Conservation (phyloP, 2,797 vertebrate genomes). For the Chiroxiphia lanceolata region DNA sequence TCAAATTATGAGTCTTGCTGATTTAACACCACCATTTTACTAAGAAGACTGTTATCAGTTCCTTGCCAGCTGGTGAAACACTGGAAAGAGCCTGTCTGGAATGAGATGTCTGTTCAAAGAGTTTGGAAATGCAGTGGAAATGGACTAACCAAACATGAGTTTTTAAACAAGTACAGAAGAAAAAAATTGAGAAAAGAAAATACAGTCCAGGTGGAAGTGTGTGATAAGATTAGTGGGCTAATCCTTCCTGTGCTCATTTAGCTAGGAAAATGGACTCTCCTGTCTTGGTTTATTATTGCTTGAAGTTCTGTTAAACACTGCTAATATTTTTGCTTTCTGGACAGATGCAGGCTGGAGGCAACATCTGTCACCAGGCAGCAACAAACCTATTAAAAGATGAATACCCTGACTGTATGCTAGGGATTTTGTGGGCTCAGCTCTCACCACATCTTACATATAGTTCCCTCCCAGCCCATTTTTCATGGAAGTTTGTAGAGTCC, state of each 20-base stretch:
- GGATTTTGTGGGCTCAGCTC: background rate
- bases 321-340: conserved; percentile 12
- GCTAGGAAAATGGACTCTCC: background rate
- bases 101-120: background rate
- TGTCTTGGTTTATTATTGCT: background rate
- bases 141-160: background rate
- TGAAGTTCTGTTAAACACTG: background rate
- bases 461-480: background rate
- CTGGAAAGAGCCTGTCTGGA: background rate
- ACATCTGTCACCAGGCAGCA: conserved; percentile 1
- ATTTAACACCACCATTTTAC: background rate
- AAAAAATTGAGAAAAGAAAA: background rate
- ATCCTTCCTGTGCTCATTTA: background rate
- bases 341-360: background rate
- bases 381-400: background rate
- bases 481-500: background rate
- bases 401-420: background rate
- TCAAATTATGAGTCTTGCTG: background rate
- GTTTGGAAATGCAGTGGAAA: conserved; percentile 5
- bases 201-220: background rate
- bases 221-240: conserved; percentile 15
- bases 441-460: background rate
- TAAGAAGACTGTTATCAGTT: background rate
- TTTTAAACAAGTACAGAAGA: background rate
- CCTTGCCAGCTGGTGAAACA: background rate